Base-by-base conservation (phyloP, 2,888 invertebrate species). In the Sturmia bella region DNA sequence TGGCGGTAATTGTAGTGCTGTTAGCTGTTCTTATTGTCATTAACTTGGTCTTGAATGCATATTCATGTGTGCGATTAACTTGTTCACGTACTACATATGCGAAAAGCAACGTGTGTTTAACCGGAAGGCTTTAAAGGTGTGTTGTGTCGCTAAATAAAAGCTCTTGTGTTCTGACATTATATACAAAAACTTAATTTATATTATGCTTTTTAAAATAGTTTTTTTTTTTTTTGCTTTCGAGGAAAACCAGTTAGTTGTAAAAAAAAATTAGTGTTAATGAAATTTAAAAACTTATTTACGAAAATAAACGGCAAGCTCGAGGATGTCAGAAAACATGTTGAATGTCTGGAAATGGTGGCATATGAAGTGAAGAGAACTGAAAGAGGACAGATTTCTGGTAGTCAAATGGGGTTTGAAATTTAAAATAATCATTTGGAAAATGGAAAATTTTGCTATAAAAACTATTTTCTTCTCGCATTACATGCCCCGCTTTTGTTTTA, bases 51-150 rank as follows among this genome's bases (percentile, higher is more conserved):
- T 69, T 69, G 39, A 43, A 68, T 69, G 59, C 45, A 45, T 72
- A 72, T 80, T 73, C 68, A 48, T 24, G 15, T 41, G 48, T 32
- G 70, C 11, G 17, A 48, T 52, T 52, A 39, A 12, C 13, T 45
- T 37, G 32, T 54, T 32, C n/a, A 7, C 32, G 39, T 21, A n/a
- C n/a, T n/a, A n/a, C n/a, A n/a, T n/a, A 15, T 59, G 41, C 19
- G n/a, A 19, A 21, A 32, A 21, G 9, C 41, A 59, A 54, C 17
- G 41, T 63, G 43, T 32, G 39, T 56, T 59, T 75, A 76, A 66
- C 69, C 81, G 81, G 81, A 82, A 82, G 81, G 63, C 63, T 77
- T 74, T 39, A 52, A 56, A 77, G 63, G 63, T 77, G 68, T 77
- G 77, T 69, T 81, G 41, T 77, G 27, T 54, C 27, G 17, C 39